Percentiles rank a stretch among this genome's conserved stretches.
These are phyloP conservation scores for Dipodomys stephensi DNA, from an alignment of 2,113 vertebrate genomes.

Conservation along the genomic window DNA sequence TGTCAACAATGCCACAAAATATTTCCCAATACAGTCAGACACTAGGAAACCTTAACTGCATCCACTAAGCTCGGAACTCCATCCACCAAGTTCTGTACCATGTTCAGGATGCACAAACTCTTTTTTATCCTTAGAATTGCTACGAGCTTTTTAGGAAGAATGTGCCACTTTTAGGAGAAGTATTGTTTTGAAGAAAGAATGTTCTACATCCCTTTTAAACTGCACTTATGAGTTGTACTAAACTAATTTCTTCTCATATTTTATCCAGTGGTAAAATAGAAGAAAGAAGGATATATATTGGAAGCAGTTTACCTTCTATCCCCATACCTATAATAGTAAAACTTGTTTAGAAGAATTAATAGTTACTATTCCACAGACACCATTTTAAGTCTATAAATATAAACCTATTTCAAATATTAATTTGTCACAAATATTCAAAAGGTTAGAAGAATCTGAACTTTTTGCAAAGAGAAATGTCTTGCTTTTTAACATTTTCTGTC, in stretches of 20 bases:
- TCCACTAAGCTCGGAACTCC: not conserved
- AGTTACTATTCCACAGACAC: not conserved
- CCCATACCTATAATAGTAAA: not conserved
- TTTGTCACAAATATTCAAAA: not conserved
- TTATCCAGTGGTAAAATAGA: not conserved
- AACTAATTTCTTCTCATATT: conserved; percentile 48
- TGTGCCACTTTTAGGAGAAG: not conserved
- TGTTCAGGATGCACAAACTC: not conserved
- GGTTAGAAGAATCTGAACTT: not conserved
- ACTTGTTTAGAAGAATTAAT: conserved; percentile 38
- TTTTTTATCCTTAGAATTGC: not conserved
- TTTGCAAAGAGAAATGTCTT: conserved; percentile 16
- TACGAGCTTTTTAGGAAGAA: conserved; percentile 18
- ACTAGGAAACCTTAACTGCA: not conserved
- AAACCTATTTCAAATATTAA: not conserved
- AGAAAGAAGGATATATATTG: not conserved
- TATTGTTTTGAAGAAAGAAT: conserved; percentile 31
- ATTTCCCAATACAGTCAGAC: not conserved
- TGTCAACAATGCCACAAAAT: conserved; percentile 48
- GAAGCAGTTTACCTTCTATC: conserved; percentile 4
- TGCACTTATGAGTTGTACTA: conserved; percentile 5
- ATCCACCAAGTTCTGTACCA: not conserved
- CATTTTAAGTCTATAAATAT: conserved; percentile 14
- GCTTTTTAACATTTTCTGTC: conserved; percentile 6
- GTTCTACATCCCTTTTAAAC: conserved; percentile 41